Percentiles rank a stretch among this genome's conserved stretches.
These are phyloP conservation scores for Cheilosia vernalis DNA, from an alignment of 2,888 invertebrate species.

Conservation along the genomic window DNA sequence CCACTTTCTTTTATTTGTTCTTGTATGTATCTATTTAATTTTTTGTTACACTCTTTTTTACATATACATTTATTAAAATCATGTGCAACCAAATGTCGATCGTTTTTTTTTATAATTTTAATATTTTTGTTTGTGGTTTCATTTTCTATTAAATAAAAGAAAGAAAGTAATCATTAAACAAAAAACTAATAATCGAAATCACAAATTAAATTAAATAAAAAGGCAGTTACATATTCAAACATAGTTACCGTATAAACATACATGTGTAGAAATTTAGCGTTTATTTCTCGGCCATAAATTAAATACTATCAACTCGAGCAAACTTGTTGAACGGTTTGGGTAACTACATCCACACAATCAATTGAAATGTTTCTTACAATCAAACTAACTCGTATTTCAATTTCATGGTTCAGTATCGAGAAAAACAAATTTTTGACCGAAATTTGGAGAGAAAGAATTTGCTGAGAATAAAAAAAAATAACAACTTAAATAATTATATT, in stretches of 20 bases:
- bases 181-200: constrained; percentile 43
- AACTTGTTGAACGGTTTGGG: neutral
- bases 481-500: constrained; percentile 11
- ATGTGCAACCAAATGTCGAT: constrained; percentile 54
- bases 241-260: constrained; percentile 43
- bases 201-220: constrained; percentile 41
- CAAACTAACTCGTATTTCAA: too few species aligned
- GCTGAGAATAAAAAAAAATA: constrained; percentile 11
- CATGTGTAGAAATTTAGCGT: constrained; percentile 54
- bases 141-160: constrained; percentile 14
- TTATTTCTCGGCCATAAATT: constrained; percentile 52
- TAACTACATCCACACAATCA: too few species aligned
- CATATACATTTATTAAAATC: constrained; percentile 46
- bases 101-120: constrained; percentile 31
- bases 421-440: neutral
- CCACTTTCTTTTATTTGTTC: constrained; percentile 37
- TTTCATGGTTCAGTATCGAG: too few species aligned
- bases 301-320: neutral
- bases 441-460: constrained; percentile 20
- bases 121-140: neutral
- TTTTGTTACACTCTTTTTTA: constrained; percentile 46
- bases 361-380: too few species aligned
- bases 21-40: constrained; percentile 35
- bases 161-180: constrained; percentile 20
- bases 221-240: constrained; percentile 3